These are phyloP conservation scores for Chaunax sp. DNA, from an alignment of 2,797 vertebrate species.

Conservation along the genomic window DNA sequence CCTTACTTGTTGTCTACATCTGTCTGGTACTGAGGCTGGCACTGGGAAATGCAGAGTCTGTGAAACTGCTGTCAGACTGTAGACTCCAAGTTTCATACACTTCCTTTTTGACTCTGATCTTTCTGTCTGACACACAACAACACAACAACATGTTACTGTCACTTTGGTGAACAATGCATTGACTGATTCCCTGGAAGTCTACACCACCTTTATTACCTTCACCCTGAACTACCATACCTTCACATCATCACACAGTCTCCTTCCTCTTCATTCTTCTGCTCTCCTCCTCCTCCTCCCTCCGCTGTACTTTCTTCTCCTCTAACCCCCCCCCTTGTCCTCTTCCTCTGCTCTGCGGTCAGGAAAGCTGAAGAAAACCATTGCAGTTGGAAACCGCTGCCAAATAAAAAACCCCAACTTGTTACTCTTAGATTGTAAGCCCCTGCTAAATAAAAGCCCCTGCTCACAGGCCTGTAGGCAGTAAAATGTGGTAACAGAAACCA, in stretches of 20 bases:
- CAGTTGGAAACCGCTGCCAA: slow-evolving; percentile 58
- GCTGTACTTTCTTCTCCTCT: background rate
- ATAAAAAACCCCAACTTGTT: slow-evolving; percentile 64
- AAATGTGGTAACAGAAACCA: slow-evolving; percentile 66
- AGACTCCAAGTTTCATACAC: background rate
- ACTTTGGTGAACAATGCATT: background rate
- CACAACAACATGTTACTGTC: background rate
- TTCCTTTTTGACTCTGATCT: background rate
- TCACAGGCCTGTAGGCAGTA: slow-evolving; percentile 67
- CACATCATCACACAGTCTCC: background rate
- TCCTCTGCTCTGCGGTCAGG: slow-evolving; percentile 48
- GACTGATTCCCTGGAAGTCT: background rate
- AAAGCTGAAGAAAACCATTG: slow-evolving; percentile 51
- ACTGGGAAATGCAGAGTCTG: slow-evolving; percentile 13
- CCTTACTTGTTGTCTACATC: slow-evolving; percentile 4
- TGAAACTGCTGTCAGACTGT: slow-evolving; percentile 21
- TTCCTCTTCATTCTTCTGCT: background rate
- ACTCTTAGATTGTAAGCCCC: slow-evolving; percentile 55
- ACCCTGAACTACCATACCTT: background rate
- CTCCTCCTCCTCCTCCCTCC: background rate
- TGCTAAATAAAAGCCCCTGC: slow-evolving; percentile 74
- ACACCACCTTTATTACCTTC: background rate
- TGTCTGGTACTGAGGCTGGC: background rate
- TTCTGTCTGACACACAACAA: background rate
- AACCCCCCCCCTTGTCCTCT: background rate